Base-by-base conservation (phyloP, 2,888 invertebrate species). In the Rhamnusium bicolor region DNA sequence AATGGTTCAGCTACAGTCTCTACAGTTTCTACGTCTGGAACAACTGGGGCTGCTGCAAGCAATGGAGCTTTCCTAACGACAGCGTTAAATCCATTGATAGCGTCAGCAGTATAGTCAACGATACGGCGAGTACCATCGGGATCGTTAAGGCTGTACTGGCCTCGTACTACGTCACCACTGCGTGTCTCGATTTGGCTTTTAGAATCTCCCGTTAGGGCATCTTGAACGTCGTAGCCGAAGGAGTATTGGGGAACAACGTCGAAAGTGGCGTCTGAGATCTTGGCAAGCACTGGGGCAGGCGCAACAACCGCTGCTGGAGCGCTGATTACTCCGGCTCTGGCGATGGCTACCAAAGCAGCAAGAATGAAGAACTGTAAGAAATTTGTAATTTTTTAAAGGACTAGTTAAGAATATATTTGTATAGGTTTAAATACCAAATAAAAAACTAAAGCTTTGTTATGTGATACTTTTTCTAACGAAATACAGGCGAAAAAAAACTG, bases 41-140 rank as follows among this genome's bases (percentile, higher is more conserved):
- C 56, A 12, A 29, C 67, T 32, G 67, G 27, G 27, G 77, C 69
- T 72, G 85, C 82, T 10, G 87, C 87, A 14, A 86, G 85, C 27
- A 90, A 82, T 46, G 90, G 88, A 77, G 90, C 90, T 75, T 89
- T 90, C 80, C 89, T 89, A 4, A 91, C 90, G 54, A 91, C 89
- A 67, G 91, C 91, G 86, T 90, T 90, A 87, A 90, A 91, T 5
- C 91, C 91, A 73, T 89, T 87, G 65, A 89, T 81, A 73, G 90
- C 89, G 81, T 90, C 90, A n/a, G 91, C 90, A 58, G 89, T 86
- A 83, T 92, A 92, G 78, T 92, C 92, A 0, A 92, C 92, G 29
- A 90, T 92, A 78, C 92, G 91, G 84, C 90, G 90, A 69, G 90
- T 91, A 80, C 92, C 92, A 83, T 92, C 92, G 24, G 92, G 90